These are phyloP conservation scores for Thymelicus sylvestris DNA, from an alignment of 2,888 invertebrate genomes.

Conservation along the genomic window DNA sequence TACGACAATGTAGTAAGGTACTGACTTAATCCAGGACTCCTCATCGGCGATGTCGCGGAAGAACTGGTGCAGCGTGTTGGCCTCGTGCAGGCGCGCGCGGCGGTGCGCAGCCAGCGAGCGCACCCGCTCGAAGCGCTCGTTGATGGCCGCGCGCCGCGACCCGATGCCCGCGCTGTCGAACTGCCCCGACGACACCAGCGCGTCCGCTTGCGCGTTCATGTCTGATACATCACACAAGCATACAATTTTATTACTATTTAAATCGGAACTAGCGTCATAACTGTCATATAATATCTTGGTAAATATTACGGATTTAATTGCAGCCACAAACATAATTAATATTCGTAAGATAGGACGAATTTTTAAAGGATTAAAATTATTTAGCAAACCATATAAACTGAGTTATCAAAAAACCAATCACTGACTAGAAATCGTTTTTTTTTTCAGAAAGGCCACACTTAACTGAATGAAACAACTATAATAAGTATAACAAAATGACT, in stretches of 20 bases:
- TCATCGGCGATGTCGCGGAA: constrained; percentile 99
- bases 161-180: constrained; percentile 98
- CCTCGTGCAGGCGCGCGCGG: constrained; percentile 96
- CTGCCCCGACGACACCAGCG: constrained; percentile 97
- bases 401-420: too few relatives aligned
- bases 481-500: not conserved
- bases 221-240: constrained; percentile 69
- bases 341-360: too few relatives aligned
- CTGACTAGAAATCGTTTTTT: too few relatives aligned
- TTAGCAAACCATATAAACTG: too few relatives aligned
- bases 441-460: too few relatives aligned
- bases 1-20: constrained; percentile 19
- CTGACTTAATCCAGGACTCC: constrained; percentile 98
- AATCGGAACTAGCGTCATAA: too few relatives aligned
- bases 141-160: constrained; percentile 97
- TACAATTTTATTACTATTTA: too few relatives aligned
- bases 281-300: too few relatives aligned
- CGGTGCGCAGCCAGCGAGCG: constrained; percentile 96
- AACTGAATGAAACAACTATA: not conserved
- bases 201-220: constrained; percentile 98
- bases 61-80: constrained; percentile 99
- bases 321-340: too few relatives aligned
- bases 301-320: too few relatives aligned
- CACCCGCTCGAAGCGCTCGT: constrained; percentile 97
- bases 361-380: too few relatives aligned